Evolutionary conservation across 2,888 invertebrate genomes (phyloP), one percentile per base, ranked within the genome.

Genomic region (Gari tellinella): DNA sequence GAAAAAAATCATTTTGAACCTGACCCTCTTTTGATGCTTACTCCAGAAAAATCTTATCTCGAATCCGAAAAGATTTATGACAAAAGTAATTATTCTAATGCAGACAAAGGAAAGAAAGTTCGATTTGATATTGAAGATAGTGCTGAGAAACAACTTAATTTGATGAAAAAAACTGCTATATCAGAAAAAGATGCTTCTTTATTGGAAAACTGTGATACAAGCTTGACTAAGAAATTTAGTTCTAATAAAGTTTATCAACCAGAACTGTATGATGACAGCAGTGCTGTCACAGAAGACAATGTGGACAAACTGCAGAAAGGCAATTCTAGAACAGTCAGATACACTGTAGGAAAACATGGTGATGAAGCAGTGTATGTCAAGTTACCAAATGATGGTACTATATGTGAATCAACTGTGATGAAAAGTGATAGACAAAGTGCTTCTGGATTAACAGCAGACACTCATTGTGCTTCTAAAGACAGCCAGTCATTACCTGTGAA

Each of bases 1-100:
- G 41, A 60, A 46, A 70, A 67, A 41, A 70, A 61, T n/a, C 58
- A 60, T 12, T 40, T 78, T 5, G 64, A 58, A 40, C 80, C 84
- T 41, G 86, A 88, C 43, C 86, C 87, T 8, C 65, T 79, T 25
- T 62, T 89, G 17, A 65, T 81, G 45, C 53, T 89, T 15, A 89
- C 89, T 2, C 89, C 89, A 38, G 84, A 86, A 51, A 85, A 84
- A 67, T 31, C 66, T 1, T 46, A 48, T 14, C 40, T 40, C 1
- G 52, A 65, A 38, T 31, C 31, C 5, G 31, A 31, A 31, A 31
- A 31, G 10, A 31, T 7, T 31, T 31, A 31, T 31, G 31, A 31
- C 31, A 31, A 31, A 31, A 31, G 31, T 31, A 7, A 31, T 31
- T 31, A 31, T 10, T 7, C 5, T 31, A 31, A 31, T 31, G 31